Base-by-base conservation (phyloP, 2,113 vertebrate genomes). In the Gasterosteus nipponicus region DNA sequence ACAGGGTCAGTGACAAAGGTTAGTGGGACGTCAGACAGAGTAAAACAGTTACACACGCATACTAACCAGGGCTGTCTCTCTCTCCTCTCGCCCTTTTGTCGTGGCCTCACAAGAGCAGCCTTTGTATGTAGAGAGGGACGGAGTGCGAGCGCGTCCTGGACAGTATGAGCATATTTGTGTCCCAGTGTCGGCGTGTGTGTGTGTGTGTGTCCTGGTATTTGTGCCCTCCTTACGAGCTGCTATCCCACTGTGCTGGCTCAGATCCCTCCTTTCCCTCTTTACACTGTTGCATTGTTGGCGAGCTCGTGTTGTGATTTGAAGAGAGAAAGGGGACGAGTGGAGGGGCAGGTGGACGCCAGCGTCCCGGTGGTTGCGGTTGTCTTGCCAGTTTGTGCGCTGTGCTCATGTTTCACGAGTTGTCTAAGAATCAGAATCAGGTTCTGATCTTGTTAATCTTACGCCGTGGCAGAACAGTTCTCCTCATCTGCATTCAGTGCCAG, bases 51-150 rank as follows among this genome's bases (percentile, higher is more conserved):
- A 69, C 49, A 77, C 64, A 75, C 7, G 42, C 19, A 39, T 44
- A 47, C 1, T 18, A 35, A 47, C 63, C 1, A 58, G n/a, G 57
- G 15, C 64, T 58, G 76, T 61, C 76, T 66, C 71, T 75, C 76
- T 64, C 73, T 71, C 70, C 77, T 73, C 64, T 59, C 69, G 62
- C 63, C 75, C 73, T 73, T 82, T 86, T 85, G 71, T 78, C 76
- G 81, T 57, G 76, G 79, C 73, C 67, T 67, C 81, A 92, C 89
- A 92, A 89, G 62, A 54, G 63, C 72, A 33, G 76, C 69, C 73
- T 76, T 86, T 82, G 82, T 91, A 77, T 69, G 42, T 35, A 12
- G 31, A 70, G 22, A 80, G 81, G 62, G 53, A 80, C 73, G 9
- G 19, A 81, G 86, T 76, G n/a, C 35, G 22, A 83, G 75, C 46